Percentiles rank a stretch among this genome's conserved stretches.
These are phyloP conservation scores for Knipowitschia caucasica DNA, from an alignment of 2,797 vertebrate genomes.

Conservation along the genomic window DNA sequence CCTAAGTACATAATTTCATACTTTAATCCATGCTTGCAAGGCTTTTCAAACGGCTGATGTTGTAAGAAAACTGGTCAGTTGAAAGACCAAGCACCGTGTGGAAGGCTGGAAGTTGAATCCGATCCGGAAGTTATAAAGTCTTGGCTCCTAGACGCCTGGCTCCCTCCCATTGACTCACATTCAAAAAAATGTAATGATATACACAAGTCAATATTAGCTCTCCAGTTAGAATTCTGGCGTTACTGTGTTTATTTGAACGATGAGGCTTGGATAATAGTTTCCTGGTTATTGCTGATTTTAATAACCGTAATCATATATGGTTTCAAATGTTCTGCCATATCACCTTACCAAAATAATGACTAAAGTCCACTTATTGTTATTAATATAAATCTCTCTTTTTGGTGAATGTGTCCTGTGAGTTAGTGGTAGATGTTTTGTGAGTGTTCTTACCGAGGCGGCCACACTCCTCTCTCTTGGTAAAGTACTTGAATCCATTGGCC, in stretches of 20 bases:
- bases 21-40: constrained; percentile 40
- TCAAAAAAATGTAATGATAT: constrained; percentile 10
- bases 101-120: not conserved
- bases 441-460: constrained; percentile 84
- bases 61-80: constrained; percentile 9
- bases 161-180: constrained; percentile 11
- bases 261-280: not conserved
- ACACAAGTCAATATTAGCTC: constrained; percentile 10
- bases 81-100: not conserved
- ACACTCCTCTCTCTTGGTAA: constrained; percentile 98
- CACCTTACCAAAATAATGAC: not conserved
- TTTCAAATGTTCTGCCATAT: not conserved
- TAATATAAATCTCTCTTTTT: too few species aligned
- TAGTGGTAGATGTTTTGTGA: not conserved
- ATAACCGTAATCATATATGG: not conserved
- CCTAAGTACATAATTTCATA: constrained; percentile 39
- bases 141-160: constrained; percentile 11
- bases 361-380: too few species aligned
- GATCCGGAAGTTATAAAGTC: constrained; percentile 1
- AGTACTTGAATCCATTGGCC: constrained; percentile 98
- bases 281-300: not conserved
- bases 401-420: not conserved
- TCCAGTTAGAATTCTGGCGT: constrained; percentile 6
- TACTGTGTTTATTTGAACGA: constrained; percentile 11
- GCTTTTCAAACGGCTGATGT: constrained; percentile 16